A percentile compares a stretch with the other conserved stretches of the same genome.
Evolutionary conservation across 2,113 vertebrate genomes (phyloP).

Genomic region (Girardinichthys multiradiatus): DNA sequence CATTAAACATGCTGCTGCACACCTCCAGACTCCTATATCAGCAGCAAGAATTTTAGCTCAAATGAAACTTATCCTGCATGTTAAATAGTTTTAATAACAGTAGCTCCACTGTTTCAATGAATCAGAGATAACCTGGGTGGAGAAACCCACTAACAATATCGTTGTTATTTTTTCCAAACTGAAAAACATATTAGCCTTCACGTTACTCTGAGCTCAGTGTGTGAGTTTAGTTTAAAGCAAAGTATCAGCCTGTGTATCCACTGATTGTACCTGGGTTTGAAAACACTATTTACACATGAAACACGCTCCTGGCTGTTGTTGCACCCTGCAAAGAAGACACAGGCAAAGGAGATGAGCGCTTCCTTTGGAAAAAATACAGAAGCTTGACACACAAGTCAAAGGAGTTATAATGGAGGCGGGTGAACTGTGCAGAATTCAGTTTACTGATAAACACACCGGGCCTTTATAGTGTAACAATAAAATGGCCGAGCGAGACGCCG

Average conservation of each 20-base stretch:
- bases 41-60: not conserved
- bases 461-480: constrained; percentile 67
- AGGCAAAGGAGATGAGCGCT: constrained; percentile 33
- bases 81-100: constrained; percentile 1
- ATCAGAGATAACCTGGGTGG: not conserved
- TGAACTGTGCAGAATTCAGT: constrained; percentile 52
- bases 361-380: constrained; percentile 35
- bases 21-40: not conserved
- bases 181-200: not conserved
- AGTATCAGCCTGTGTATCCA: constrained; percentile 53
- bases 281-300: constrained; percentile 70
- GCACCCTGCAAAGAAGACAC: constrained; percentile 34
- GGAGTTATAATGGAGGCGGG: constrained; percentile 55
- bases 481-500: constrained; percentile 46
- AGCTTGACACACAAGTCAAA: constrained; percentile 55
- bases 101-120: not conserved
- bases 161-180: not conserved
- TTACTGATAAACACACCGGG: constrained; percentile 70
- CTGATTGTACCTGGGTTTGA: constrained; percentile 66
- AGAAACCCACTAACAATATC: constrained; percentile 1
- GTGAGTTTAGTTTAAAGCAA: constrained; percentile 32
- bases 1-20: not conserved
- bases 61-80: not conserved
- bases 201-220: constrained; percentile 3
- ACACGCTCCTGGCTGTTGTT: constrained; percentile 42